Evolutionary conservation across 2,888 invertebrate genomes (phyloP), one percentile per base, ranked within the genome.

Genomic region (Cryptocephalus primarius): DNA sequence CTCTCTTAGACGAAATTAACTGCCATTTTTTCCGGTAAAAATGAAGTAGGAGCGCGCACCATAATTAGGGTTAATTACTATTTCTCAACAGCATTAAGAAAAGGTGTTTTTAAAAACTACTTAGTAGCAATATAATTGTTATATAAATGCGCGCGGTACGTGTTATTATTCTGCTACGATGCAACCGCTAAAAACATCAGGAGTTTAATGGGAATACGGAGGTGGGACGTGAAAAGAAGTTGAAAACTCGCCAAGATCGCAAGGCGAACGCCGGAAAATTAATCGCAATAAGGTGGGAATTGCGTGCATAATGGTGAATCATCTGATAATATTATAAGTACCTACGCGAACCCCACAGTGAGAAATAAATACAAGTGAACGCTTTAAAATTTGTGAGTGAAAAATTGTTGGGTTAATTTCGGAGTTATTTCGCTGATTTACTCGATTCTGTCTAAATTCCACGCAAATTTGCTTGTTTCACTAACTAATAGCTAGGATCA

Each of bases 91-190:
- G 42, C 51, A 52, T 54, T 53, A 52, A 49, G 51, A 54, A 2
- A 52, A 58, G 58, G 56, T 57, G 56, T 58, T 57, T 53, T 57
- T 56, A 58, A 58, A 58, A 58, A 55, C 50, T 52, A 56, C 55
- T 58, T 57, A 58, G 50, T 40, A 46, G 22, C 22, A 22, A 47
- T 45, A 51, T 51, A 56, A 55, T 55, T 56, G 53, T 53, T 46
- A 54, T 51, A 55, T 54, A 55, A 55, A 49, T 51, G 48, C 48
- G 38, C 42, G 22, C 46, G 44, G 42, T 38, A 22, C 9, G 42
- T 41, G 45, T 48, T 40, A 54, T 51, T 51, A 51, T 51, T 22
- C 22, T 22, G 22, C 22, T 22, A 22, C 22, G 22, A 22, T 22
- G 41, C 45, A 32, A 39, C 40, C 14, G 39, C 45, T 41, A 42